Percentiles rank a stretch among this genome's conserved stretches.
Evolutionary conservation across 2,797 vertebrate species (phyloP).

Genomic region (Thripadectes ignobilis): DNA sequence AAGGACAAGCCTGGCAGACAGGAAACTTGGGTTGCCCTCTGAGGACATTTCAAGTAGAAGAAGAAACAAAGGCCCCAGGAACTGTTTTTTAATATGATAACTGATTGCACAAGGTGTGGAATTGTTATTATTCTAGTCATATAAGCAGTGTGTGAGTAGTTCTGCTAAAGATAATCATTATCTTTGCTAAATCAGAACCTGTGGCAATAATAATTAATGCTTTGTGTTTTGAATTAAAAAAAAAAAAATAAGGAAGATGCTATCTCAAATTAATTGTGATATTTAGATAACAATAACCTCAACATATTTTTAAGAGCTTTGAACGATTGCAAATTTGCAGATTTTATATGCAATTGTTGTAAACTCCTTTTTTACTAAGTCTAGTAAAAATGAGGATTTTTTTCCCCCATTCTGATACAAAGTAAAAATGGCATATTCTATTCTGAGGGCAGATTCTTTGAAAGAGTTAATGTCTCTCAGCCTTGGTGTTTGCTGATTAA

Average conservation of each 20-base stretch:
- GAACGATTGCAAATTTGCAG: not conserved
- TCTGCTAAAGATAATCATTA: not conserved
- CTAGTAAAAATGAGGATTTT: not conserved
- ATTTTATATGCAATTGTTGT: not conserved
- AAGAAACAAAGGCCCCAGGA: not conserved
- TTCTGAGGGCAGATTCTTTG: not conserved
- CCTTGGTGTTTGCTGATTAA: not conserved
- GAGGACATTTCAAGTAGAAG: not conserved
- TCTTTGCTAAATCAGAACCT: not conserved
- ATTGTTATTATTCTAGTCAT: not conserved
- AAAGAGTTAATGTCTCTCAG: not conserved
- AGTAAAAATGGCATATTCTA: not conserved
- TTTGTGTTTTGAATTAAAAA: not conserved
- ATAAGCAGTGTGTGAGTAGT: not conserved
- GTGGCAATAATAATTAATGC: not conserved
- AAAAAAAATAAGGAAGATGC: not conserved
- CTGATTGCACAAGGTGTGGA: not conserved
- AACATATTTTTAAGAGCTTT: not conserved
- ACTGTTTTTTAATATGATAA: not conserved
- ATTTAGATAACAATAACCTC: not conserved
- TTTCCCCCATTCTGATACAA: not conserved
- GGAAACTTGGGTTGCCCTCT: not conserved
- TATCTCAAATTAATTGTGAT: not conserved
- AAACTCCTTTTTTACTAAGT: not conserved
- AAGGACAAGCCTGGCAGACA: not conserved